phyloP scores from a whole-genome alignment of 2,113 vertebrate genomes.

The Strix aluco region DNA sequence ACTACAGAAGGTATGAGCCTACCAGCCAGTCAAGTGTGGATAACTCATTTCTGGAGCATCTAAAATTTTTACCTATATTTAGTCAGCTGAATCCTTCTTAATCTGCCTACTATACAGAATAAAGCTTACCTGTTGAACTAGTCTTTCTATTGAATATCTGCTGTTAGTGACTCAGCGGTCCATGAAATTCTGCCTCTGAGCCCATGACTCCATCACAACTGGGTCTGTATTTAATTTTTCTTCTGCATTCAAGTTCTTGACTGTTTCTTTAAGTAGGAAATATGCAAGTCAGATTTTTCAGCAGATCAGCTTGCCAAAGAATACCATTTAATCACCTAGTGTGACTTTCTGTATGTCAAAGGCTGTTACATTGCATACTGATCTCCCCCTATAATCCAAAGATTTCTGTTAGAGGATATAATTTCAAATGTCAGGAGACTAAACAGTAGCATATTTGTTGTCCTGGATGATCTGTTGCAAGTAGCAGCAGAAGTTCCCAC shows the following conservation, averaged over 20 bases:
- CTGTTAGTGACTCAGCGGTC: not conserved
- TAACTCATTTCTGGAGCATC: not conserved
- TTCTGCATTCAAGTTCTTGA: not conserved
- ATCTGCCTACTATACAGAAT: not conserved
- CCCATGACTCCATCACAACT: not conserved
- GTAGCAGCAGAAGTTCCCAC: not conserved
- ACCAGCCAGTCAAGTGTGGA: not conserved
- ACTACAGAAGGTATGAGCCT: not conserved
- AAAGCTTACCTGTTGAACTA: not conserved
- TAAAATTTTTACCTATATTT: not conserved
- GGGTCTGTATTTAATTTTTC: not conserved
- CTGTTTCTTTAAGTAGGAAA: not conserved
- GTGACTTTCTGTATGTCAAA: not conserved
- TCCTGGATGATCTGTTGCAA: not conserved
- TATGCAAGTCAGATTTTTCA: conserved; percentile 4
- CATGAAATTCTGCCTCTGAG: not conserved
- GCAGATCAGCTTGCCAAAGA: not conserved
- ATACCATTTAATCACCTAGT: not conserved
- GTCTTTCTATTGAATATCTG: not conserved
- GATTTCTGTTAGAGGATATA: not conserved
- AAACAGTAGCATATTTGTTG: not conserved
- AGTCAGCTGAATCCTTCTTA: not conserved
- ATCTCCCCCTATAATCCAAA: not conserved
- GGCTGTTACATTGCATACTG: not conserved
- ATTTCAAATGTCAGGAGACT: not conserved